phyloP scores from a whole-genome alignment of 2,797 vertebrate species.

The Neoniphon sammara region DNA sequence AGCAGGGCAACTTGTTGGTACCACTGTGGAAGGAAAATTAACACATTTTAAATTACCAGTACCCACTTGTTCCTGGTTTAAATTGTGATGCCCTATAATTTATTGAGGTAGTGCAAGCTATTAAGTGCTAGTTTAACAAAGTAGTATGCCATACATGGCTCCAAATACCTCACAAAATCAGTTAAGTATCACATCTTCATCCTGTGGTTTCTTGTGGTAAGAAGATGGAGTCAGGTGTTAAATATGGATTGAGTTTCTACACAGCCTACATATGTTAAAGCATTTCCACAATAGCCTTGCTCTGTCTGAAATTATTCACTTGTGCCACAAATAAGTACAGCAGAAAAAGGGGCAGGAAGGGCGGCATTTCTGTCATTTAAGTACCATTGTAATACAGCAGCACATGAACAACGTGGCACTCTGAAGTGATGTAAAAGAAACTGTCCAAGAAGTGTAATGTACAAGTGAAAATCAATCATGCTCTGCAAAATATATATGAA shows the following conservation, averaged over 20 bases:
- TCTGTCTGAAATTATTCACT: constrained; percentile 13
- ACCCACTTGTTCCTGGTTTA: not conserved
- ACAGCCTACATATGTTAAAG: constrained; percentile 21
- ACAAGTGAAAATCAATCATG: constrained; percentile 51
- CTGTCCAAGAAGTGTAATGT: constrained; percentile 46
- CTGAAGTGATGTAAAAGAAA: constrained; percentile 44
- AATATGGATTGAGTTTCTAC: constrained; percentile 12
- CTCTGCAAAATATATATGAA: constrained; percentile 70
- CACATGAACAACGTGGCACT: constrained; percentile 14
- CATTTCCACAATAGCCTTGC: constrained; percentile 23
- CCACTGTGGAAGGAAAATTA: too few species aligned
- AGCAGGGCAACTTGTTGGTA: not conserved
- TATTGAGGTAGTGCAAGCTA: not conserved
- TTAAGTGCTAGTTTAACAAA: constrained; percentile 15
- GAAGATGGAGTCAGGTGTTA: constrained; percentile 11
- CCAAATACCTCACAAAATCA: constrained; percentile 52
- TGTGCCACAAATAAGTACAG: constrained; percentile 25
- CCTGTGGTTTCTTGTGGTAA: constrained; percentile 1
- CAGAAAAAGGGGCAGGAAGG: not conserved
- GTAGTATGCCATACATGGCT: constrained; percentile 5
- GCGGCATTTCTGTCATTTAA: constrained; percentile 23
- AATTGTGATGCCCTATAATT: not conserved
- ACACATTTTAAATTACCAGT: too few species aligned
- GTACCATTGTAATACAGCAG: constrained; percentile 28
- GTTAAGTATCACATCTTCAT: constrained; percentile 19